phyloP scores from a whole-genome alignment of 2,113 vertebrate species.

The Rattus rattus region DNA sequence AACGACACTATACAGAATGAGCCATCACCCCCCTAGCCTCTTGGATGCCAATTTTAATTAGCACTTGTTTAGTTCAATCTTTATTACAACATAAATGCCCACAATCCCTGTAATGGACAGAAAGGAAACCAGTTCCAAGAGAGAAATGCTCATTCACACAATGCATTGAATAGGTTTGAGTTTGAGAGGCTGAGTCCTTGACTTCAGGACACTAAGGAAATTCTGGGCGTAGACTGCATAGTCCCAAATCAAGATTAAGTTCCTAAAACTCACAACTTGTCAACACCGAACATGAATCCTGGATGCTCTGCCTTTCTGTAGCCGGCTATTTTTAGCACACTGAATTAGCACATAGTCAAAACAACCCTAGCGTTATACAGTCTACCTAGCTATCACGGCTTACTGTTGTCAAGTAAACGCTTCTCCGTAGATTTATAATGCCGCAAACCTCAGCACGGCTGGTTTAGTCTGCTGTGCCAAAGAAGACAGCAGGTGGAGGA shows the following conservation, averaged over 20 bases:
- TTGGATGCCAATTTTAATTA: neutral
- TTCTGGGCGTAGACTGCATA: neutral
- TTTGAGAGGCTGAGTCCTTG: neutral
- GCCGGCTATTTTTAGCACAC: constrained; percentile 2
- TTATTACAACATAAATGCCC: neutral
- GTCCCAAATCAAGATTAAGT: neutral
- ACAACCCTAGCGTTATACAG: neutral
- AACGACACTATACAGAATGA: neutral
- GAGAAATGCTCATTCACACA: neutral
- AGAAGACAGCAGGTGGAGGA: neutral
- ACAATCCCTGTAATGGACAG: neutral
- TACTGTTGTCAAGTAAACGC: neutral
- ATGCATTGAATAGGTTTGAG: neutral
- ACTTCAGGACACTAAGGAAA: neutral
- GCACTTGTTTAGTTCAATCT: neutral
- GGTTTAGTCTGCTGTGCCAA: neutral
- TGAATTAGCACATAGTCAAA: constrained; percentile 31
- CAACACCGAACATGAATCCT: neutral
- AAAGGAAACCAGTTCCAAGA: neutral
- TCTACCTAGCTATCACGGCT: neutral
- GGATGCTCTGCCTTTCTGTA: constrained; percentile 45
- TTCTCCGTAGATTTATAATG: constrained; percentile 8
- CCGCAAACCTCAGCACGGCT: neutral
- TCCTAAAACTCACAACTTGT: constrained; percentile 10
- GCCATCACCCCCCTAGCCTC: neutral